Evolutionary conservation across 2,888 invertebrate species (phyloP), one percentile per base, ranked within the genome.

Genomic region (Priocnemis perturbator): DNA sequence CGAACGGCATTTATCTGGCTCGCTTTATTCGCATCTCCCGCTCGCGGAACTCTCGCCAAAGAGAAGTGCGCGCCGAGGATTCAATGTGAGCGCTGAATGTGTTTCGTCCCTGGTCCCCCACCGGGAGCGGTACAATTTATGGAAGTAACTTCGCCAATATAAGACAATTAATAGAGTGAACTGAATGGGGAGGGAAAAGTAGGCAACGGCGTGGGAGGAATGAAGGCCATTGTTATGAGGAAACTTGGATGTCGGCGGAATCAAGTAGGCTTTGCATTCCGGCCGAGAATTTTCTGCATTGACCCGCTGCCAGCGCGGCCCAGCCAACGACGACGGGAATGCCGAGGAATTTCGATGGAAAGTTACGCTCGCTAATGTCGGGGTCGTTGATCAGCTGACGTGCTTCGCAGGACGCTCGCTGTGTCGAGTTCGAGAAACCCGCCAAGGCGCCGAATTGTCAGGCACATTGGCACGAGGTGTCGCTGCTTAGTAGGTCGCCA

Each of bases 141-240:
- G 64, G 70, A 67, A 65, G 77, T 77, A 80, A 81, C 74, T 80
- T 81, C 75, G 71, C 75, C 71, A 79, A 77, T 79, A 75, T 80
- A 74, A 79, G 71, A 72, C 77, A 80, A 77, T 79, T 80, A 77
- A 77, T 74, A 72, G 66, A 69, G 65, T 69, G 64, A 69, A 64
- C 48, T 53, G 62, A 71, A 71, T 60, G 58, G 50, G 50, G 75
- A 11, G 37, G 11, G 37, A 37, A 37, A 37, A 37, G 37, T 37
- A 37, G 37, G 37, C 11, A 11, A 37, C 37, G 37, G 7, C 37
- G 14, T 37, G 60, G 50, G 47, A 47, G 63, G 56, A 37, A 55
- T 19, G 60, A 48, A 64, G 63, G 44, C 67, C 70, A 71, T 71
- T 67, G 72, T 71, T 71, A 71, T 67, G 57, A 69, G 62, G 57